Base-by-base conservation (phyloP, 2,888 invertebrate genomes). In the Andrena minutula region DNA sequence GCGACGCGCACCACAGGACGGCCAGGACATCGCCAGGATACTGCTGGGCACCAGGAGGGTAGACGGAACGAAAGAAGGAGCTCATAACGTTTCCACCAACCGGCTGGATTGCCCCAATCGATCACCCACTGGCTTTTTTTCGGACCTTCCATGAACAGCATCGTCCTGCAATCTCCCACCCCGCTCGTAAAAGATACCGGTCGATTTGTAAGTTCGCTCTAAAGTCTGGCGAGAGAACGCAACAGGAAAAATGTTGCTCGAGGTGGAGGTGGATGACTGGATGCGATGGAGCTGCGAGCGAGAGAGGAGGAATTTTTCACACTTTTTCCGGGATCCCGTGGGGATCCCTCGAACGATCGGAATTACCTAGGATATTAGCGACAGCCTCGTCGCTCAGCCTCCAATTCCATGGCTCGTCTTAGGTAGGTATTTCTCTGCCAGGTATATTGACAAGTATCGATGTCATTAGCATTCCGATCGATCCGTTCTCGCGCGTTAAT, bases 31-130 rank as follows among this genome's bases (percentile, higher is more conserved):
- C 26, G 75, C 66, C 64, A 69, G 80, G 72, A 77, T 74, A 66
- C 58, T 65, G 70, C 64, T 53, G 66, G 68, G 28, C 26, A 73
- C 71, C 71, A 35, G 76, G 77, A 68, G 77, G 68, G 61, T 72
- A 63, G 61, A 75, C 30, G 79, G 64, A 51, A 63, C 75, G 72
- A 77, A 80, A 74, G 77, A 83, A 80, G 81, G 66, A 85, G 71
- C 83, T 79, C 83, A 32, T 81, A 79, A 85, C 74, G 75, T 76
- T 79, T 78, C 78, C 75, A 78, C 78, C 85, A 80, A 83, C 85
- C 78, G 80, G 56, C 77, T 79, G 51, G 82, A 85, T 85, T 86
- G 86, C 85, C 85, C 88, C 84, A 86, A 88, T 88, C 87, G 83
- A 83, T 86, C 87, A 89, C 87, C 88, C 83, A 88, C 84, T 77